phyloP scores from a whole-genome alignment of 53 echinoderm and acorn worm species.

The Henricia sp. region DNA sequence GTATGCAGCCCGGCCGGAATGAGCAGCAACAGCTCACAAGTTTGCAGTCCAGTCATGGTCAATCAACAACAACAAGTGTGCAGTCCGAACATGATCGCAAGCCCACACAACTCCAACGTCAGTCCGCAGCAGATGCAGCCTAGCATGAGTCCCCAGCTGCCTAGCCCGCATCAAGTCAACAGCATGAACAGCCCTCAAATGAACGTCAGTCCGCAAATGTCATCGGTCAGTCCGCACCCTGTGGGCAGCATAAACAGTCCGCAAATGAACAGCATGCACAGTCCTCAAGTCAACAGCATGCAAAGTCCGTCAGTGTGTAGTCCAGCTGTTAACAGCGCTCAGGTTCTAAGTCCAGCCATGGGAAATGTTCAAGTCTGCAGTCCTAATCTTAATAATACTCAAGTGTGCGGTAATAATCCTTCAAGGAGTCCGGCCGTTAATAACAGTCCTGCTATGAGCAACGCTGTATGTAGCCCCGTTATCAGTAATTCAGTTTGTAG shows the following conservation, averaged over 20 bases:
- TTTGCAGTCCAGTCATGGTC: slow-evolving; percentile 50
- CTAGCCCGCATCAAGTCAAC: slow-evolving; percentile 70
- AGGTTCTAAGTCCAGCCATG: slow-evolving; percentile 86
- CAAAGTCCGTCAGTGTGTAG: slow-evolving; percentile 83
- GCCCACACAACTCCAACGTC: slow-evolving; percentile 53
- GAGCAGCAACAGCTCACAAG: slow-evolving; percentile 55
- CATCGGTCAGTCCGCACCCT: slow-evolving; percentile 54
- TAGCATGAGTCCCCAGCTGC: slow-evolving; percentile 67
- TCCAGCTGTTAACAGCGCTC: slow-evolving; percentile 74
- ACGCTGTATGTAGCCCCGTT: slow-evolving; percentile 85
- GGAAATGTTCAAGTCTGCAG: slow-evolving; percentile 57
- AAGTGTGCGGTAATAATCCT: slow-evolving; percentile 54
- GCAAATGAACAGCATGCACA: slow-evolving; percentile 85
- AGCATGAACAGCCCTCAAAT: slow-evolving; percentile 67
- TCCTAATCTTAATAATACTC: slow-evolving; percentile 56
- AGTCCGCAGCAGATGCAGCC: slow-evolving; percentile 65
- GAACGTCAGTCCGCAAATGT: slow-evolving; percentile 65
- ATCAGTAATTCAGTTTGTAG: slow-evolving; percentile 71
- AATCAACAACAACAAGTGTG: slow-evolving; percentile 73
- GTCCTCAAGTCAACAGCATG: no score
- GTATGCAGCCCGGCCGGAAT: slow-evolving; percentile 50
- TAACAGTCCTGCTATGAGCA: slow-evolving; percentile 77
- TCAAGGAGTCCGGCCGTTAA: slow-evolving; percentile 61
- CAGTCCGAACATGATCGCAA: slow-evolving; percentile 79
- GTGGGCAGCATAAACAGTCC: slow-evolving; percentile 74